phyloP scores from a whole-genome alignment of 2,797 vertebrate genomes.

The Geotrypetes seraphini region DNA sequence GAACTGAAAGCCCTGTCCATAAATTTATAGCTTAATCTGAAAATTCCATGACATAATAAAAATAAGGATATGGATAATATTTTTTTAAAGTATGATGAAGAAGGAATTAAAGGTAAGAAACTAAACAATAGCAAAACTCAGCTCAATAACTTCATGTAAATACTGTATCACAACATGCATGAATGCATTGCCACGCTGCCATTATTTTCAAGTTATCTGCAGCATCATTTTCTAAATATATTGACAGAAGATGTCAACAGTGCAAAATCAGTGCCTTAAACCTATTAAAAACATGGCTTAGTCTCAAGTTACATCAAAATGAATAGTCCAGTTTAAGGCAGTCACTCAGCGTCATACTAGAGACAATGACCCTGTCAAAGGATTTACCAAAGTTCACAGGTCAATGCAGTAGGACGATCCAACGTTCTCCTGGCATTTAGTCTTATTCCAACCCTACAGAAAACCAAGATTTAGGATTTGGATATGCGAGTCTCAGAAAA shows the following conservation, averaged over 20 bases:
- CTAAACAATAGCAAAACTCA: too few species aligned
- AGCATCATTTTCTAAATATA: constrained; percentile 23
- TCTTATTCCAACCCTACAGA: constrained; percentile 62
- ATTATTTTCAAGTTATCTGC: constrained; percentile 27
- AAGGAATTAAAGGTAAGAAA: too few species aligned
- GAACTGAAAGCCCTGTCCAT: too few species aligned
- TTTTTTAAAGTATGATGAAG: too few species aligned
- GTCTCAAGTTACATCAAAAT: constrained; percentile 34
- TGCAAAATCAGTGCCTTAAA: constrained; percentile 35
- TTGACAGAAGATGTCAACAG: constrained; percentile 44
- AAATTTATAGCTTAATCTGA: too few species aligned
- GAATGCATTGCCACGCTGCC: neutral
- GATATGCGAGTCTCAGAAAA: constrained; percentile 45
- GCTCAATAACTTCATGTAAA: too few species aligned
- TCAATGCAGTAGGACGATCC: constrained; percentile 61
- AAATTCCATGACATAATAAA: too few species aligned
- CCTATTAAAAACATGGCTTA: constrained; percentile 17
- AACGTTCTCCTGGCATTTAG: constrained; percentile 40
- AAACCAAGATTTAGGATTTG: constrained; percentile 43
- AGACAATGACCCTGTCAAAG: constrained; percentile 62
- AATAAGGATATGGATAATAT: too few species aligned
- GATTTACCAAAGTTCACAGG: constrained; percentile 62
- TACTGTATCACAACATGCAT: too few species aligned
- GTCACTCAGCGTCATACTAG: constrained; percentile 28
- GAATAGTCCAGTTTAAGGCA: constrained; percentile 28